These are phyloP conservation scores for Myotis daubentonii DNA, from an alignment of 2,797 vertebrate genomes.

Conservation along the genomic window DNA sequence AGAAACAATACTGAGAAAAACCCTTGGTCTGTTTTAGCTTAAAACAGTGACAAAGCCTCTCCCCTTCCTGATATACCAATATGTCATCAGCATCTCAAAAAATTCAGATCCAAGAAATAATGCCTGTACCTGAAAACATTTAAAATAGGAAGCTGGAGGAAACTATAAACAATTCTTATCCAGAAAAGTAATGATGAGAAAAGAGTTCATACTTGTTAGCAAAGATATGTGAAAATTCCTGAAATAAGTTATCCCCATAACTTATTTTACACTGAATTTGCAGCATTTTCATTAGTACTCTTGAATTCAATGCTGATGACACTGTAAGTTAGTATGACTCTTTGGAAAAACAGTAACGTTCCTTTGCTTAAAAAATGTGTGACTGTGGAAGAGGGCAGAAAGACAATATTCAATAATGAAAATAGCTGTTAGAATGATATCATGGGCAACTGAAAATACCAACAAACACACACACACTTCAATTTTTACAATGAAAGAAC, in stretches of 20 bases:
- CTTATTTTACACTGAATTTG: background rate
- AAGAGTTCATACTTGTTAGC: background rate
- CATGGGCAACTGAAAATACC: background rate
- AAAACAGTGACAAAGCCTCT: background rate
- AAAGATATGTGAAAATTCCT: background rate
- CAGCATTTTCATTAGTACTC: background rate
- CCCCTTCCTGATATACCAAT: background rate
- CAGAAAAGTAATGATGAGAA: background rate
- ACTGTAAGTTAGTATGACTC: background rate
- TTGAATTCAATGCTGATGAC: background rate
- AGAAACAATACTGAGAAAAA: background rate
- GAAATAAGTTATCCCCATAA: background rate
- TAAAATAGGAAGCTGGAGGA: background rate
- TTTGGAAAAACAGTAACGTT: conserved; percentile 31
- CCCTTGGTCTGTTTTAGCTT: background rate
- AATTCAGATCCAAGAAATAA: background rate
- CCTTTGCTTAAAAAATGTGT: conserved; percentile 29
- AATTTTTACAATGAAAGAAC: background rate
- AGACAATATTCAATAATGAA: background rate
- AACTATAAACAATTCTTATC: background rate
- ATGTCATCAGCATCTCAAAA: background rate
- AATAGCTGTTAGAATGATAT: background rate
- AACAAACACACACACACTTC: background rate
- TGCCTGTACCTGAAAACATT: background rate
- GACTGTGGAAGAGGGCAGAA: background rate